Percentiles rank a stretch among this genome's conserved stretches.
Conservation (phyloP, 2,797 vertebrate species). For the Siniperca undulata region DNA sequence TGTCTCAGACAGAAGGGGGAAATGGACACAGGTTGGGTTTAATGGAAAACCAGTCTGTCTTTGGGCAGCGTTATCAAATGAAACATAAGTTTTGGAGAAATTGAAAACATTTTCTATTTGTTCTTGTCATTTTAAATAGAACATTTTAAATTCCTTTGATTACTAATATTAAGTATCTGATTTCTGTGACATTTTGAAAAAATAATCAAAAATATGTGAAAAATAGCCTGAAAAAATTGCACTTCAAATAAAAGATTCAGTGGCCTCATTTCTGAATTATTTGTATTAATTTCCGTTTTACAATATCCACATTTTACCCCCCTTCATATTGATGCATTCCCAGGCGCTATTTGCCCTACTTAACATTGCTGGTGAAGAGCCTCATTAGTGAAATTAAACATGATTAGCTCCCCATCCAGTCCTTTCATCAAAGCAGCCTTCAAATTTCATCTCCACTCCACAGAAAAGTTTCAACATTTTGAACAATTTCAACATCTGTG, state of each 20-base stretch:
- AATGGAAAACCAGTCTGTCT: background rate
- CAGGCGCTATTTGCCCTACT: conserved; percentile 45
- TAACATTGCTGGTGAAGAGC: conserved; percentile 52
- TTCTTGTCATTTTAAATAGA: no score
- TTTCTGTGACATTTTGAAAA: background rate
- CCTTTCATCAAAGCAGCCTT: conserved; percentile 61
- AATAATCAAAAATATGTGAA: background rate
- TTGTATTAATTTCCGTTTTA: background rate
- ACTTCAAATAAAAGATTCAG: background rate
- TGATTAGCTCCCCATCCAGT: conserved; percentile 62
- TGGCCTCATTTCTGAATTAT: conserved; percentile 22
- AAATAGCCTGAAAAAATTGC: background rate
- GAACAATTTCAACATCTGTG: conserved; percentile 57
- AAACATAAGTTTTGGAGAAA: background rate
- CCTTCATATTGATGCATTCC: conserved; percentile 24
- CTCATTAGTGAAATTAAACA: conserved; percentile 68
- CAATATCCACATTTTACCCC: conserved; percentile 5
- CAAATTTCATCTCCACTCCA: conserved; percentile 38
- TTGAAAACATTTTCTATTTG: no score
- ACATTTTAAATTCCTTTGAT: background rate
- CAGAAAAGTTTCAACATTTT: conserved; percentile 33
- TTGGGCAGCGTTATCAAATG: background rate
- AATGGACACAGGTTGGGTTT: no score
- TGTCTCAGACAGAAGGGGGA: background rate
- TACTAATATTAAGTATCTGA: background rate